A percentile compares a stretch with the other conserved stretches of the same genome.
phyloP scores from a whole-genome alignment of 2,797 vertebrate genomes.

The Rhadinocentrus ornatus region DNA sequence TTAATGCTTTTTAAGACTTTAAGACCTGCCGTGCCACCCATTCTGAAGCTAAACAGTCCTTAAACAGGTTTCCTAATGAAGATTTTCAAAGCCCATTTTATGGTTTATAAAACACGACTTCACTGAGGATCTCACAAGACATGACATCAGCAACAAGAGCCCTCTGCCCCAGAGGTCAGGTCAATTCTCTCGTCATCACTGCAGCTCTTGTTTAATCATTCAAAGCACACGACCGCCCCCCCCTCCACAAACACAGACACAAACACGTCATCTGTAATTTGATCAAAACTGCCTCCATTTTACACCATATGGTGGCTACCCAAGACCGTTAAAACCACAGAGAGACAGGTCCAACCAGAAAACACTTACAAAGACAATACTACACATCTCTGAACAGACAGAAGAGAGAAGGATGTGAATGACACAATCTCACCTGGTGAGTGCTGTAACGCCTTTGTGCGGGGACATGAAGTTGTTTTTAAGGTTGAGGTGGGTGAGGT shows the following conservation, averaged over 20 bases:
- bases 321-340: slow-evolving; percentile 14
- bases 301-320: slow-evolving; percentile 30
- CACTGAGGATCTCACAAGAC: neutral
- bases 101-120: neutral
- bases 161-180: slow-evolving; percentile 15
- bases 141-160: slow-evolving; percentile 15
- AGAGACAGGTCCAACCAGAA: slow-evolving; percentile 10
- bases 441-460: slow-evolving; percentile 72
- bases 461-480: slow-evolving; percentile 89
- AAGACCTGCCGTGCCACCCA: too few relatives aligned
- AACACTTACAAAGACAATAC: slow-evolving; percentile 13
- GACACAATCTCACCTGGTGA: slow-evolving; percentile 68
- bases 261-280: slow-evolving; percentile 45
- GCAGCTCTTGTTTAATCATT: slow-evolving; percentile 53
- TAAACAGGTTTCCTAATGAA: too few relatives aligned
- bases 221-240: slow-evolving; percentile 22
- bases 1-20: too few relatives aligned
- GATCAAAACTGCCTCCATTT: slow-evolving; percentile 45
- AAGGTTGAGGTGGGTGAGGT: slow-evolving; percentile 98
- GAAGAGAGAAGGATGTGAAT: neutral
- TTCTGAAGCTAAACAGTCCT: too few relatives aligned
- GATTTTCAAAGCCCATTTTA: neutral
- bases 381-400: slow-evolving; percentile 4
- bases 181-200: slow-evolving; percentile 44
- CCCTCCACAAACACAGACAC: neutral